phyloP scores from a whole-genome alignment of 2,113 vertebrate species.

The Grantiella picta region DNA sequence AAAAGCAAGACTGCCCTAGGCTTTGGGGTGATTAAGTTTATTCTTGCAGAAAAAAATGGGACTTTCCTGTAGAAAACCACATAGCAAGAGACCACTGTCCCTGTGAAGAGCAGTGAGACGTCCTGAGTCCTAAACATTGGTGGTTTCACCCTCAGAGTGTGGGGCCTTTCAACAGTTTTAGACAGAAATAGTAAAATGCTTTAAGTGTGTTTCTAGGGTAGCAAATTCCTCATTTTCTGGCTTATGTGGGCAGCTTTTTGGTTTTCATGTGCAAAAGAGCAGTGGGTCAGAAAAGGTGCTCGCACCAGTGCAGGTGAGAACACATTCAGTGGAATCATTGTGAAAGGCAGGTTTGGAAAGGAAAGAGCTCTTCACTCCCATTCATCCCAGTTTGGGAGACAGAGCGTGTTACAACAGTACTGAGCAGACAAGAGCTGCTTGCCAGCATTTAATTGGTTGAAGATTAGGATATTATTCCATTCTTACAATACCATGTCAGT shows the following conservation, averaged over 20 bases:
- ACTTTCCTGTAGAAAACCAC: neutral
- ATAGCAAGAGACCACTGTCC: neutral
- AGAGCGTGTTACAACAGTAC: slow-evolving; percentile 24
- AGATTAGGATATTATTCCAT: slow-evolving; percentile 39
- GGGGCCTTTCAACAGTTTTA: neutral
- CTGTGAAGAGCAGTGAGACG: neutral
- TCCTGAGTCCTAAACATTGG: neutral
- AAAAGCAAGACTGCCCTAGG: fast-evolving
- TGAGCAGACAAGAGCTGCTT: slow-evolving; percentile 37
- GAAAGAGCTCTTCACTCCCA: neutral
- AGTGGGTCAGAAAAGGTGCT: neutral
- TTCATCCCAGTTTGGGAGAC: neutral
- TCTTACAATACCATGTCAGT: neutral
- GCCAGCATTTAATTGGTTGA: slow-evolving; percentile 56
- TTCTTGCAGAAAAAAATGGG: neutral
- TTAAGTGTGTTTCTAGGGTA: neutral
- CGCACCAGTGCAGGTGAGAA: neutral
- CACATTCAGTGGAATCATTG: neutral
- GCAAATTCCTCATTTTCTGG: neutral
- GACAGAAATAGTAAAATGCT: neutral
- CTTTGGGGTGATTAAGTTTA: neutral
- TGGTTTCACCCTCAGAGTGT: neutral
- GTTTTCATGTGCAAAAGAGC: neutral
- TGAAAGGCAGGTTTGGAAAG: neutral
- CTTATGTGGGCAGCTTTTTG: neutral